Conservation (phyloP, 2,113 vertebrate genomes). For the Brachyhypopomus occidentalis region DNA sequence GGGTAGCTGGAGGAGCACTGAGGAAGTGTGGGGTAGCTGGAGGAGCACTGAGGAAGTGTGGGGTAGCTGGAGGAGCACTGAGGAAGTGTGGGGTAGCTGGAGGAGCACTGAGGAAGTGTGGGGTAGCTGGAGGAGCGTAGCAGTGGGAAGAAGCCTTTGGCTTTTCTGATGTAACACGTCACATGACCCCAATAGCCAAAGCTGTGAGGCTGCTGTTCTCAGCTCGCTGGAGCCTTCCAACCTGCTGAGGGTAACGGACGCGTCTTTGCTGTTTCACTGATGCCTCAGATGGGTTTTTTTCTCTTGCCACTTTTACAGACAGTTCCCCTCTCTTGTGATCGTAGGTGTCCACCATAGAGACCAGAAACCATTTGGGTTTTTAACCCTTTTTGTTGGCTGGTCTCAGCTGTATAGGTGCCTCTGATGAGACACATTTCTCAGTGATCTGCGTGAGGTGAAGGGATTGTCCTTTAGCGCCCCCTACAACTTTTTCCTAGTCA, state of each 20-base stretch:
- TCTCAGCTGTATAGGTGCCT: not conserved
- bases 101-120: no score
- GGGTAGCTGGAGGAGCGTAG: not conserved
- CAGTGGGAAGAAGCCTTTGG: not conserved
- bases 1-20: no score
- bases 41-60: not conserved
- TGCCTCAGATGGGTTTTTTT: not conserved
- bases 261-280: not conserved
- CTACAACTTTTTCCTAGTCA: slow-evolving; percentile 7
- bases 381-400: not conserved
- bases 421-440: not conserved
- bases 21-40: not conserved
- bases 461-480: not conserved
- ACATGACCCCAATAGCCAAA: not conserved
- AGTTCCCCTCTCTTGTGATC: no score
- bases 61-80: no score
- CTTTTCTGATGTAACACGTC: not conserved
- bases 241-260: not conserved
- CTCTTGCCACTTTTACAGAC: not conserved
- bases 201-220: not conserved
- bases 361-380: not conserved
- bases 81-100: not conserved
- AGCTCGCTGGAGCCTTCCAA: not conserved
- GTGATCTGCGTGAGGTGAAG: slow-evolving; percentile 6
- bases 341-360: not conserved